A percentile compares a stretch with the other conserved stretches of the same genome.
These are phyloP conservation scores for Achlya flavicornis DNA, from an alignment of 2,888 invertebrate species.

Conservation along the genomic window DNA sequence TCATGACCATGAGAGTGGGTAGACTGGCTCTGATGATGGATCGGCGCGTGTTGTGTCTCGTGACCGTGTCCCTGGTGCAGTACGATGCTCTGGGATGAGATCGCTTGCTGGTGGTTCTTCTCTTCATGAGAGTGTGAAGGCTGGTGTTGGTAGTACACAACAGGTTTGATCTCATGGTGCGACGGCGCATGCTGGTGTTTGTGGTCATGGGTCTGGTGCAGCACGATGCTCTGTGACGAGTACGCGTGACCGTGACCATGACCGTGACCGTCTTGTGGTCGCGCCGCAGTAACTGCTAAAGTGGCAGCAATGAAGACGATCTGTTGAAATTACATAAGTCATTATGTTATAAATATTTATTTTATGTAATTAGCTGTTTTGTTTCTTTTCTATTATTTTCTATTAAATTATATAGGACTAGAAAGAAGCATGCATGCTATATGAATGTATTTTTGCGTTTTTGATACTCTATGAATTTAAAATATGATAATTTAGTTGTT, in stretches of 20 bases:
- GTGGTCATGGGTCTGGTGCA: constrained; percentile 42
- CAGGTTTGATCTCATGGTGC: constrained; percentile 22
- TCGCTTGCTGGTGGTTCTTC: constrained; percentile 12
- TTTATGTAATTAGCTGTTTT: not conserved
- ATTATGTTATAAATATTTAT: not conserved
- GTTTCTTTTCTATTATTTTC: no score
- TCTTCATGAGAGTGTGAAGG: constrained; percentile 17
- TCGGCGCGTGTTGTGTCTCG: constrained; percentile 15
- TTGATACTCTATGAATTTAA: not conserved
- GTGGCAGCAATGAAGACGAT: constrained; percentile 30
- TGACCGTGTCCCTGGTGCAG: constrained; percentile 23
- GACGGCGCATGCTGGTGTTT: constrained; percentile 19
- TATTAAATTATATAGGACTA: no score
- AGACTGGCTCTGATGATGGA: constrained; percentile 22
- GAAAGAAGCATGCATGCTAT: no score
- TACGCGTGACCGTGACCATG: constrained; percentile 45
- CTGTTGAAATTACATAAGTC: constrained; percentile 20
- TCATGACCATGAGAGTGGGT: constrained; percentile 32
- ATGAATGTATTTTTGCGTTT: not conserved
- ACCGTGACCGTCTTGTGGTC: constrained; percentile 31
- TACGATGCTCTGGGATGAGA: constrained; percentile 15
- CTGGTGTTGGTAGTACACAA: constrained; percentile 15
- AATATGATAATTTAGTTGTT: no score
- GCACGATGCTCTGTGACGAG: constrained; percentile 51
- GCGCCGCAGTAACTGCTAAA: constrained; percentile 26